These are phyloP conservation scores for Resseliella maxima DNA, from an alignment of 2,888 invertebrate species.

Conservation along the genomic window DNA sequence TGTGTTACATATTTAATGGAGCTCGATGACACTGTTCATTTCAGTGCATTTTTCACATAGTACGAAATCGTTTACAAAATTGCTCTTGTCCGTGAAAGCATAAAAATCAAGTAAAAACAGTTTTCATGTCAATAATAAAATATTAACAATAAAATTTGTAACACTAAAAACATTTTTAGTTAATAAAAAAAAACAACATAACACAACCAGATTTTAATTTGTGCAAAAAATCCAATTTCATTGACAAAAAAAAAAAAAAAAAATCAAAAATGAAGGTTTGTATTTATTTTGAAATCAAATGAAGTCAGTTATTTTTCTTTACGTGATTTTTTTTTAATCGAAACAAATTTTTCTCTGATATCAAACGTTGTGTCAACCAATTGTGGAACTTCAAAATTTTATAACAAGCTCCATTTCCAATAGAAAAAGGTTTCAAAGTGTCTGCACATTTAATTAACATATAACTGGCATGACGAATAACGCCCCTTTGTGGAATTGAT, in stretches of 20 bases:
- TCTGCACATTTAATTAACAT: too few relatives aligned
- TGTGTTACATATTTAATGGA: constrained; percentile 53
- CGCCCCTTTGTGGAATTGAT: too few relatives aligned
- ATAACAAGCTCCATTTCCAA: too few relatives aligned
- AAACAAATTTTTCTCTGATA: too few relatives aligned
- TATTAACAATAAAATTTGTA: neutral
- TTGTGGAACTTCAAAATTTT: too few relatives aligned
- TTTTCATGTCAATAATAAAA: neutral
- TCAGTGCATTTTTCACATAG: constrained; percentile 39
- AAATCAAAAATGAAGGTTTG: neutral
- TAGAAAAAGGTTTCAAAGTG: too few relatives aligned
- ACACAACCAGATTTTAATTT: neutral
- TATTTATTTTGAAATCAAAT: neutral
- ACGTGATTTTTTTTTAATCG: neutral
- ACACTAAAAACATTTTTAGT: neutral
- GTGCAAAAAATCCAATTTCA: neutral
- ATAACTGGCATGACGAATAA: too few relatives aligned
- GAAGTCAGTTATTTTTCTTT: neutral
- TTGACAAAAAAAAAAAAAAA: neutral
- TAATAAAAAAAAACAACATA: neutral
- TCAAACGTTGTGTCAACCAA: too few relatives aligned
- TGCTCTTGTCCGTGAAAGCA: neutral
- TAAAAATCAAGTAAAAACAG: neutral
- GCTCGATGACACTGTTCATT: constrained; percentile 27
- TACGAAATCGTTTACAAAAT: neutral